These are phyloP conservation scores for Limonius californicus DNA, from an alignment of 1,140 invertebrate species.

Conservation along the genomic window DNA sequence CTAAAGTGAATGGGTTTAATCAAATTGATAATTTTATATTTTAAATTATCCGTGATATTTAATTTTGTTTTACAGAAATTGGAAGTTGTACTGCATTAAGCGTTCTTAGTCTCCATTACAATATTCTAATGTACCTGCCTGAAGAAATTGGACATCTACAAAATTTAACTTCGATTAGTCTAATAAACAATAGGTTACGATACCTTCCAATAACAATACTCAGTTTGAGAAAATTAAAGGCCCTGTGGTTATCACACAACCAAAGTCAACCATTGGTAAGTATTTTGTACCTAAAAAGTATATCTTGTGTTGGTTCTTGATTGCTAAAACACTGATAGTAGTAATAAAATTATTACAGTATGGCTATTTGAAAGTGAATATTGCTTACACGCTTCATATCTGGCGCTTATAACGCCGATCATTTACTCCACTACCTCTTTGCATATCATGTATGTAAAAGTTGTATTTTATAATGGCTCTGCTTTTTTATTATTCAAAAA, in stretches of 20 bases:
- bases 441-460: no score
- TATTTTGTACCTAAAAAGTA: neutral
- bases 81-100: slow-evolving; percentile 82
- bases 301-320: no score
- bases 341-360: neutral
- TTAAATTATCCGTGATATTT: neutral
- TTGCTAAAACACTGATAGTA: no score
- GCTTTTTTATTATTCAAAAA: no score
- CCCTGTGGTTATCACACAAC: slow-evolving; percentile 91
- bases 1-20: no score
- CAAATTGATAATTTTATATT: neutral
- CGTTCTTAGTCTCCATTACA: slow-evolving; percentile 81
- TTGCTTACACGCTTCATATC: no score
- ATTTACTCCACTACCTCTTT: no score
- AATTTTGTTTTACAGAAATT: slow-evolving; percentile 58
- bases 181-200: slow-evolving; percentile 85
- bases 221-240: slow-evolving; percentile 81
- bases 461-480: no score
- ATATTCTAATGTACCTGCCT: slow-evolving; percentile 75
- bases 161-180: slow-evolving; percentile 80
- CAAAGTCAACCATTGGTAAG: slow-evolving; percentile 84
- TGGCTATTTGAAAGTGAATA: neutral
- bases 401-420: no score
- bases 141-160: slow-evolving; percentile 86
- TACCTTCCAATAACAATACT: slow-evolving; percentile 88